phyloP scores from a whole-genome alignment of 2,113 vertebrate genomes.

The Myxocyprinus asiaticus region DNA sequence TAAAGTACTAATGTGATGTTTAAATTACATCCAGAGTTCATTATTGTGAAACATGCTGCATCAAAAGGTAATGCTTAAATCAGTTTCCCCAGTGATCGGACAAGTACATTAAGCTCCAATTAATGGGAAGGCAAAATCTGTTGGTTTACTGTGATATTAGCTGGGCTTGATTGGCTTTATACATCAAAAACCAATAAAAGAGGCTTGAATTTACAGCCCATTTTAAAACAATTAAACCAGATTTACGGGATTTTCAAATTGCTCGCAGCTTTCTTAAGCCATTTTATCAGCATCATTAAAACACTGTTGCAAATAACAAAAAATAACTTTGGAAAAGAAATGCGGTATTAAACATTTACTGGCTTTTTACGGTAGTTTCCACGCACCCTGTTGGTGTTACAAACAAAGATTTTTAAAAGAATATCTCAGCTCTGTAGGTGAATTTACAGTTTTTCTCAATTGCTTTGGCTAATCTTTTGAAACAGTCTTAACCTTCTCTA shows the following conservation, averaged over 20 bases:
- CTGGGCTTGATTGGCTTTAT: background rate
- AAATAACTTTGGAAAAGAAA: conserved; percentile 38
- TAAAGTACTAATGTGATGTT: conserved; percentile 32
- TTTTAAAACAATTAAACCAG: conserved; percentile 54
- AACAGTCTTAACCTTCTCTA: no score
- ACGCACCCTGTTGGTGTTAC: conserved; percentile 13
- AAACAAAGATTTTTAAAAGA: background rate
- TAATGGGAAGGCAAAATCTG: conserved; percentile 33
- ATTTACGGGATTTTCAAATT: conserved; percentile 55
- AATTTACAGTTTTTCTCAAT: no score
- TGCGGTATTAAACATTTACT: conserved; percentile 26
- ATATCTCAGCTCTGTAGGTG: no score
- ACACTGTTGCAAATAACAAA: conserved; percentile 49
- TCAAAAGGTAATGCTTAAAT: conserved; percentile 31
- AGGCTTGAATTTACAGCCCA: conserved; percentile 42
- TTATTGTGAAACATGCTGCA: conserved; percentile 46
- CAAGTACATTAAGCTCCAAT: conserved; percentile 42
- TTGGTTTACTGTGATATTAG: conserved; percentile 28
- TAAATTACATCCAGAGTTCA: conserved; percentile 44
- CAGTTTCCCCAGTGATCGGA: conserved; percentile 19
- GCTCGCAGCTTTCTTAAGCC: conserved; percentile 52
- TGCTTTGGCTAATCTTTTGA: no score
- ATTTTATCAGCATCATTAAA: conserved; percentile 45
- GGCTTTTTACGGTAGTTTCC: conserved; percentile 34
- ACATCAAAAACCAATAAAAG: conserved; percentile 42